Base-by-base conservation (phyloP, 2,113 vertebrate species). In the Ginglymostoma cirratum region DNA sequence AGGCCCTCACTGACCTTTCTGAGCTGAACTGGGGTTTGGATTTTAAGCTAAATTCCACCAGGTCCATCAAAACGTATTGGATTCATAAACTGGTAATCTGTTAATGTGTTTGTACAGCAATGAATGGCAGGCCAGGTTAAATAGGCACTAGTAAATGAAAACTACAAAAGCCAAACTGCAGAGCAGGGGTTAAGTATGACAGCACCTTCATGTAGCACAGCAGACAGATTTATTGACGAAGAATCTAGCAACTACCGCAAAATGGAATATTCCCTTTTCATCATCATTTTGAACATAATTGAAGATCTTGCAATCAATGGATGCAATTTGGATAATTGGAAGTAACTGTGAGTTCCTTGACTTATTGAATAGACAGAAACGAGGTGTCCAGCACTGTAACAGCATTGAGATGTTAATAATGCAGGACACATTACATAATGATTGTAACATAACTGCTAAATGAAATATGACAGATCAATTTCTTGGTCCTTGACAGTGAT, bases 301-400 rank as follows among this genome's bases (percentile, higher is more conserved):
- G 55, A 92, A 92, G 55, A 92, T 92, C 87, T 92, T 92, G 87
- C 87, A 92, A 92, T 92, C 52, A 92, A 92, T 92, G 87, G 34
- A 92, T 92, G 19, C 87, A 92, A 92, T 61, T 34, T 34, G 55
- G 15, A n/a, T 92, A 92, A 92, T 61, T 92, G 87, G 52, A 92
- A 92, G 30, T 89, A 55, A 14, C 87, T 92, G 27, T 65, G 52
- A n/a, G 55, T 5, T 92, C 87, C 55, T 92, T 92, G 87, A 92
- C 55, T 92, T 92, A 92, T 92, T 92, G 55, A 92, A 65, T 17
- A n/a, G 87, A 61, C 55, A 14, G 30, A 27, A 61, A 65, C 61
- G 55, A 34, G 55, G 34, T 92, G 52, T 30, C 55, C 27, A n/a
- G 55, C 87, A n/a, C 30, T 92, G 21, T 65, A 92, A 65, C n/a